Base-by-base conservation (phyloP, 37 sponge, comb jelly and placozoan species). In the Aplysina aerophoba region DNA sequence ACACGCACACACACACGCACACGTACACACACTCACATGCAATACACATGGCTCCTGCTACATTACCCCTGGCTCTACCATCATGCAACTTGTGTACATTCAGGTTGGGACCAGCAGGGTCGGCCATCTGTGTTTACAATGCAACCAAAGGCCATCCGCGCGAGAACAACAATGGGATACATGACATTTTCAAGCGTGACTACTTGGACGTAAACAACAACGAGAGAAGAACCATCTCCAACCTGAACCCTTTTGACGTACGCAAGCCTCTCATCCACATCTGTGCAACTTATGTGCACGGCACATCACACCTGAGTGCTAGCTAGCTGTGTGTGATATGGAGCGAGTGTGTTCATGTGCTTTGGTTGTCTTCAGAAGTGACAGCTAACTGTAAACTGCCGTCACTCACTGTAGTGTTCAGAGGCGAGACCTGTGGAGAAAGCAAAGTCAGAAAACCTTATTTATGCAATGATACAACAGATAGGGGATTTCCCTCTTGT, bases 91-190 rank as follows among this genome's bases (percentile, higher is more conserved):
- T 57, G 17, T 57, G 59, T 57, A 62, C 63, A 22, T 75, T 20
- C 41, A 75, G 78, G n/a, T 54, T 75, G 37, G 78, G 78, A 19
- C 78, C 78, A 14, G 24, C 22, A 36, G 78, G 78, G 25, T 75
- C 78, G n/a, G 78, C 78, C 21, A 75, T 75, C 41, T 75, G 78
- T 75, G 78, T 75, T 3, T 75, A 75, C 54, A 75, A 75, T 41
- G 78, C 78, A 4, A 40, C 78, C n/a, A 75, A 44, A 16, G 40
- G 78, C 4, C 54, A 39, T 0, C 78, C 11, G 3, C 20, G 78
- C 14, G 38, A 31, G 14, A 75, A 75, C 78, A 75, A 75, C 78
- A 75, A 75, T 75, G 78, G 78, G 3, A 75, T 75, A 40, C 41
- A 22, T 41, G 78, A 75, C 53, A 75, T 75, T 4, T 75, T 75